Conservation (phyloP, 2,888 invertebrate genomes). For the Machimus atricapillus region DNA sequence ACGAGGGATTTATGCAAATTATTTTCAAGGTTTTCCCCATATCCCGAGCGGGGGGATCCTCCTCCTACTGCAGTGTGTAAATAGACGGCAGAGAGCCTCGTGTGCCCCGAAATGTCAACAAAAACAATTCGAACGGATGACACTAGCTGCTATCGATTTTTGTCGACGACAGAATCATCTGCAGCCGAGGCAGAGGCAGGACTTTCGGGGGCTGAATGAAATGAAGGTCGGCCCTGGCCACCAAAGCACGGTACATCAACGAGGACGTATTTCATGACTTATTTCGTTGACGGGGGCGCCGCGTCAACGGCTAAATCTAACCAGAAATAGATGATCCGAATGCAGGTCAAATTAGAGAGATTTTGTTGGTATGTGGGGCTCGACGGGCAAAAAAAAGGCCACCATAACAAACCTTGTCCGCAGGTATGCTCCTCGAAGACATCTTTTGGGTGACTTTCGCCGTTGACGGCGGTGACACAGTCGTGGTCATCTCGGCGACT, state of each 20-base stretch:
- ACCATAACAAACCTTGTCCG: slow-evolving; percentile 70
- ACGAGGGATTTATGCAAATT: not conserved
- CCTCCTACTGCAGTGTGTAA: not conserved
- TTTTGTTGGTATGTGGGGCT: not conserved
- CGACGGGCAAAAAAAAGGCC: not conserved
- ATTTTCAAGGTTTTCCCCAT: not conserved
- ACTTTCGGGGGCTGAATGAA: not conserved
- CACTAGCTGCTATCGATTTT: not conserved
- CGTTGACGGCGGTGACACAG: slow-evolving; percentile 47
- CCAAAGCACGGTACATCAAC: not conserved
- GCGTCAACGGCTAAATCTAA: not conserved
- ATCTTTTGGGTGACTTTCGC: slow-evolving; percentile 61
- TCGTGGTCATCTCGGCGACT: slow-evolving; percentile 17
- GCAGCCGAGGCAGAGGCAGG: not conserved
- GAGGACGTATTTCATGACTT: not conserved
- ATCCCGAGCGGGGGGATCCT: not conserved
- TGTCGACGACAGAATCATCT: not conserved
- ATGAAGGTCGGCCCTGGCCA: not conserved
- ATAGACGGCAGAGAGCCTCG: not conserved
- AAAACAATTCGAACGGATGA: slow-evolving; percentile 1
- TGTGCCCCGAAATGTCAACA: slow-evolving; percentile 17
- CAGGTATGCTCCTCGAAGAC: slow-evolving; percentile 83
- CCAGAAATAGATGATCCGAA: slow-evolving; percentile 26
- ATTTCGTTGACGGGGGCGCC: not conserved
- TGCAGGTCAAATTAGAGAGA: slow-evolving; percentile 23